These are phyloP conservation scores for Anagyrus pseudococci DNA, from an alignment of 2,888 invertebrate genomes.

Conservation along the genomic window DNA sequence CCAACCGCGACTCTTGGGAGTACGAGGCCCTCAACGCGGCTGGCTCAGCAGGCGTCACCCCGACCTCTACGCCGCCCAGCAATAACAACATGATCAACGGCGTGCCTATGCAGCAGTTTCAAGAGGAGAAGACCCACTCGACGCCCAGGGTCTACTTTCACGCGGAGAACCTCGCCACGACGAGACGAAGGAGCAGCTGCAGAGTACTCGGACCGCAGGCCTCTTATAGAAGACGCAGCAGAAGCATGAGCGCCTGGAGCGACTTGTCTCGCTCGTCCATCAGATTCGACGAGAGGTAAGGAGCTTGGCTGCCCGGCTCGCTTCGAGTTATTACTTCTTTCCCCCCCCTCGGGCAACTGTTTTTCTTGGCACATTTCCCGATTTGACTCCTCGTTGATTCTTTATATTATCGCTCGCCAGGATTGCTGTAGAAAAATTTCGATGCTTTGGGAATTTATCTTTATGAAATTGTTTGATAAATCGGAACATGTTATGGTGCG, in stretches of 20 bases:
- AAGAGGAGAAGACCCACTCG: constrained; percentile 41
- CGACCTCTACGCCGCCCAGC: constrained; percentile 53
- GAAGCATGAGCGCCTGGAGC: constrained; percentile 88
- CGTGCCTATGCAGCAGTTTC: not conserved
- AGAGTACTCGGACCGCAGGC: constrained; percentile 47
- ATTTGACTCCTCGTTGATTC: no score
- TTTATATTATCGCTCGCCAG: not conserved
- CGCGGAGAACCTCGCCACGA: constrained; percentile 55
- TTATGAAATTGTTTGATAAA: no score
- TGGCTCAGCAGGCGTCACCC: constrained; percentile 53
- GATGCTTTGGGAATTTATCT: no score
- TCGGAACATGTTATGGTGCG: no score
- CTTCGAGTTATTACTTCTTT: not conserved
- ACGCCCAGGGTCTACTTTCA: constrained; percentile 71
- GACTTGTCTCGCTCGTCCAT: constrained; percentile 85
- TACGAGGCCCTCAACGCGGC: constrained; percentile 51
- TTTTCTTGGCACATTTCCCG: constrained; percentile 5
- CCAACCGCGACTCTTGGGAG: constrained; percentile 53
- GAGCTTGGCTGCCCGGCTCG: not conserved
- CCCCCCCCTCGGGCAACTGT: not conserved
- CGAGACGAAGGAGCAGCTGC: constrained; percentile 55
- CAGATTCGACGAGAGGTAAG: constrained; percentile 78
- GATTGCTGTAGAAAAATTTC: no score
- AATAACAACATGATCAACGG: not conserved
- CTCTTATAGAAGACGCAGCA: constrained; percentile 53